Evolutionary conservation across 30 jellyfish, hydroid and myxozoan genomes (phyloP).

Genomic region (Aurelia aurita): DNA sequence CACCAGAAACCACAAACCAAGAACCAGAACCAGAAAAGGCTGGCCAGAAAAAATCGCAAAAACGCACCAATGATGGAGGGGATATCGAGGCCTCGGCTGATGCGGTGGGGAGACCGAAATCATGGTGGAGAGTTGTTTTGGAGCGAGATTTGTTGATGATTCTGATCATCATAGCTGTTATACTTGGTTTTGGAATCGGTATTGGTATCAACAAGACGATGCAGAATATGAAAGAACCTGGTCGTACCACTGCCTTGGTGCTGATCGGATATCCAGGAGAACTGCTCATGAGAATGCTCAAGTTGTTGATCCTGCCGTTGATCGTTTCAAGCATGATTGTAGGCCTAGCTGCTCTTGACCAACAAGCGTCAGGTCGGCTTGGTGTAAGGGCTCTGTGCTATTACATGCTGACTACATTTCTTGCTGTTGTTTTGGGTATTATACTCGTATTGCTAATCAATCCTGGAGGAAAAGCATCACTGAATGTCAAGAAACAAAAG

Average conservation of each 20-base stretch:
- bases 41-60: too few relatives aligned
- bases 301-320: constrained; percentile 92
- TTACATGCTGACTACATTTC: constrained; percentile 92
- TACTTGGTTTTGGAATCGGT: constrained; percentile 80
- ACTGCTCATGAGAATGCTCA: constrained; percentile 94
- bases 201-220: constrained; percentile 64
- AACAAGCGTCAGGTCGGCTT: constrained; percentile 90
- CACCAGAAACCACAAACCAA: too few relatives aligned
- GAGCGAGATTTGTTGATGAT: constrained; percentile 69
- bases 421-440: constrained; percentile 93
- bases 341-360: constrained; percentile 95
- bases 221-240: constrained; percentile 73
- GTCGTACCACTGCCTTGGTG: constrained; percentile 53
- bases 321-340: constrained; percentile 89
- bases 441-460: constrained; percentile 72
- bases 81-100: too few relatives aligned
- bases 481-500: constrained; percentile 32
- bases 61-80: too few relatives aligned
- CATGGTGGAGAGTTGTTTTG: constrained; percentile 15
- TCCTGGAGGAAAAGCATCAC: constrained; percentile 78
- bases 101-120: too few relatives aligned
- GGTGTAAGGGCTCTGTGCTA: constrained; percentile 90
- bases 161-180: constrained; percentile 72
- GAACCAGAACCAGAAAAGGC: too few relatives aligned
- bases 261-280: constrained; percentile 87